phyloP scores from a whole-genome alignment of 2,888 invertebrate genomes.

The Platerodrilus igneus region DNA sequence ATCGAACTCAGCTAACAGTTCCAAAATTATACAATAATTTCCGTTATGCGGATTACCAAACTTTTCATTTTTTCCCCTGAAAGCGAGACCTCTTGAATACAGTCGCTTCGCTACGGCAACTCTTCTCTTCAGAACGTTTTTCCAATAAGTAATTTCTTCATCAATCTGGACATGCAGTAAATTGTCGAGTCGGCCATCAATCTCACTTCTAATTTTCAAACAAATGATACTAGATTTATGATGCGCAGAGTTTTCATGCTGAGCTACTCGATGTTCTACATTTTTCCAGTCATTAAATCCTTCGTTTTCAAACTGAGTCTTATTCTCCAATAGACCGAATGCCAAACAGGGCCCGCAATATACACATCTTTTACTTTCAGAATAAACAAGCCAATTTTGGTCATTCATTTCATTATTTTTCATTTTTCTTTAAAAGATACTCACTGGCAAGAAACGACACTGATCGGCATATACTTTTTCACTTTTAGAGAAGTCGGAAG shows the following conservation, averaged over 20 bases:
- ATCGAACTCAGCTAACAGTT: too few relatives aligned
- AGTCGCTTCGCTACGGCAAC: conserved; percentile 18
- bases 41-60: conserved; percentile 14
- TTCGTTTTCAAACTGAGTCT: conserved; percentile 24
- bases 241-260: conserved; percentile 28
- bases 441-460: conserved; percentile 13
- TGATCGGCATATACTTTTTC: conserved; percentile 17
- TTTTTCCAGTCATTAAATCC: conserved; percentile 33
- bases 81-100: conserved; percentile 26
- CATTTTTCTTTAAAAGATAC: conserved; percentile 6
- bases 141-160: conserved; percentile 24
- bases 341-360: too few relatives aligned
- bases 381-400: too few relatives aligned
- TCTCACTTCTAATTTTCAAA: conserved; percentile 1
- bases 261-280: conserved; percentile 24
- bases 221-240: conserved; percentile 29
- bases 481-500: conserved; percentile 19
- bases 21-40: too few relatives aligned
- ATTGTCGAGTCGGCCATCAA: conserved; percentile 1
- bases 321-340: conserved; percentile 24
- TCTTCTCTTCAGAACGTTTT: conserved; percentile 26
- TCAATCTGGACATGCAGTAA: conserved; percentile 2
- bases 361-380: too few relatives aligned
- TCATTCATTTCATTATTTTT: conserved; percentile 15
- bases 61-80: conserved; percentile 26